phyloP scores from a whole-genome alignment of 2,113 vertebrate genomes.

The Lepus timidus region DNA sequence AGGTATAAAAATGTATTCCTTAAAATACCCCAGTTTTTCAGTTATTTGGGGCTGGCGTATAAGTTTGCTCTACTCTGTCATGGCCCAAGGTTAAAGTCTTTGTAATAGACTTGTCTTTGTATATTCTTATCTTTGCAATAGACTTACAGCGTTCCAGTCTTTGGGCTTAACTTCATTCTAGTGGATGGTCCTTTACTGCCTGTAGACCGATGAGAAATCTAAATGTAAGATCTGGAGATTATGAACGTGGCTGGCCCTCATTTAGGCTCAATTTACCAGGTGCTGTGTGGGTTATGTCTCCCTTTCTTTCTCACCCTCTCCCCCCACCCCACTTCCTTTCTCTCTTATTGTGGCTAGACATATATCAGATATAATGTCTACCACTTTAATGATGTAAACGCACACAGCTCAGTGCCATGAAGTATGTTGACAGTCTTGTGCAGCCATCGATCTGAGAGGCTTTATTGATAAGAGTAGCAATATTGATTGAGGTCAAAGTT shows the following conservation, averaged over 20 bases:
- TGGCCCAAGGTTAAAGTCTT: neutral
- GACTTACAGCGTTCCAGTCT: neutral
- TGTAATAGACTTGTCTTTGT: neutral
- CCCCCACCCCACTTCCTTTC: too few species aligned
- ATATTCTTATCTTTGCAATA: neutral
- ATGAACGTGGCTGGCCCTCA: neutral
- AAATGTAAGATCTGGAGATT: neutral
- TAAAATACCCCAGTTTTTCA: neutral
- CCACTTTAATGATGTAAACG: constrained; percentile 33
- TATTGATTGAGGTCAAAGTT: constrained; percentile 42
- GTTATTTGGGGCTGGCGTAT: neutral
- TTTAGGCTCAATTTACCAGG: neutral
- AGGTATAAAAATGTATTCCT: neutral
- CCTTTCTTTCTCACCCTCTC: too few species aligned
- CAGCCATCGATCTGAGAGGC: neutral
- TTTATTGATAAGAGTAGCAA: constrained; percentile 1
- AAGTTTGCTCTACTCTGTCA: neutral
- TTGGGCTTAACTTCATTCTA: constrained; percentile 17
- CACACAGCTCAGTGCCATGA: neutral
- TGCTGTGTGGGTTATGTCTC: neutral
- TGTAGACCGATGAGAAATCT: neutral
- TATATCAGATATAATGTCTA: neutral
- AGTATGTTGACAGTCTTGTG: neutral
- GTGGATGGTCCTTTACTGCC: constrained; percentile 52
- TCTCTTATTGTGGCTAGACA: neutral